phyloP scores from a whole-genome alignment of 2,113 vertebrate genomes.

The Puffinus mauretanicus region DNA sequence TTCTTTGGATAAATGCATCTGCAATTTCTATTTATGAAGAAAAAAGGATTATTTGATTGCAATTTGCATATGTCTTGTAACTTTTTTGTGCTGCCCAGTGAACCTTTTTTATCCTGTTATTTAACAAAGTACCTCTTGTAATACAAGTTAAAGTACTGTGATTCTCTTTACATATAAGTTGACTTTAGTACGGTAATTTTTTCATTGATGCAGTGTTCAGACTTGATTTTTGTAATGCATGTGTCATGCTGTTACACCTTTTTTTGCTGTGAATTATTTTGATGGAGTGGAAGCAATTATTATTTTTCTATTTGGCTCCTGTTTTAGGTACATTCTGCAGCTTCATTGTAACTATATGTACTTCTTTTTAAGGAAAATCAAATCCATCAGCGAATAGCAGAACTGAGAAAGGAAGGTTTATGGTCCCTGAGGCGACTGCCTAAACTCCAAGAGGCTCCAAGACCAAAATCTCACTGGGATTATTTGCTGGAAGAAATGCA shows the following conservation, averaged over 20 bases:
- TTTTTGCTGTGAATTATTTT: not conserved
- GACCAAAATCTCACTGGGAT: slow-evolving; percentile 96
- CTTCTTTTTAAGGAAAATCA: slow-evolving; percentile 82
- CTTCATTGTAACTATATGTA: not conserved
- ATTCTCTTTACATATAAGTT: not conserved
- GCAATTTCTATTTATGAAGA: not conserved
- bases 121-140: not conserved
- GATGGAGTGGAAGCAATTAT: not conserved
- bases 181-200: not conserved
- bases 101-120: not conserved
- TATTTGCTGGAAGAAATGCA: slow-evolving; percentile 98
- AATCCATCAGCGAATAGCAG: slow-evolving; percentile 88
- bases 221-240: not conserved
- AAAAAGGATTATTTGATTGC: not conserved
- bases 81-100: not conserved
- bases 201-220: not conserved
- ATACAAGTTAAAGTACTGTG: not conserved
- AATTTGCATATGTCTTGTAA: not conserved
- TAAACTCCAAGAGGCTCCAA: slow-evolving; percentile 88
- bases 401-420: slow-evolving; percentile 91
- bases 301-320: not conserved
- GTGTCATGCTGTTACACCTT: not conserved
- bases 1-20: not conserved
- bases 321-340: not conserved
- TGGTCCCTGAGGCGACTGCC: slow-evolving; percentile 92